Evolutionary conservation across 2,888 invertebrate species (phyloP).

Genomic region (Agrypnus murinus): DNA sequence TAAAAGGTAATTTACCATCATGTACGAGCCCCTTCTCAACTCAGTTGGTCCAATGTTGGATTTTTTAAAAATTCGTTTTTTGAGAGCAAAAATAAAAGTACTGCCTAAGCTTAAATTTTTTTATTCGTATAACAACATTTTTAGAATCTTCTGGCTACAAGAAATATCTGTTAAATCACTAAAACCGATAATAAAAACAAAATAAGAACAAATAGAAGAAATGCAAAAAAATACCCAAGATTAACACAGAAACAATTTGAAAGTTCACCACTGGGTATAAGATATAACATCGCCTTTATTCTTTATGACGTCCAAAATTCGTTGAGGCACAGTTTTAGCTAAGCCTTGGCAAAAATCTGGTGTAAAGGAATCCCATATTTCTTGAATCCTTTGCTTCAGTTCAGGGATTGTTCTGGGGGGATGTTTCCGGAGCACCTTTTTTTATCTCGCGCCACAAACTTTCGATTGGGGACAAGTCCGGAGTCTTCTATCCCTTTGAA

Average conservation of each 20-base stretch:
- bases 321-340: not conserved
- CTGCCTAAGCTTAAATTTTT: not conserved
- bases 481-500: not conserved
- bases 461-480: not conserved
- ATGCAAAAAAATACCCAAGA: constrained; percentile 6
- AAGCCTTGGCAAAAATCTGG: not conserved
- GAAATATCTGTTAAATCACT: not conserved
- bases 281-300: constrained; percentile 5
- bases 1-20: too few species aligned
- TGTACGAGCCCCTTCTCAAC: constrained; percentile 12
- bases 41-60: not conserved
- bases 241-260: constrained; percentile 1
- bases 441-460: constrained; percentile 9
- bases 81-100: constrained; percentile 7
- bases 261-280: constrained; percentile 10
- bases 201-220: not conserved
- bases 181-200: constrained; percentile 1
- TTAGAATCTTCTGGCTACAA: not conserved
- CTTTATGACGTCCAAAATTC: not conserved
- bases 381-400: constrained; percentile 1
- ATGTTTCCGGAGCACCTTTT: constrained; percentile 1
- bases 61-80: not conserved
- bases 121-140: not conserved
- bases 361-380: constrained; percentile 6
- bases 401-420: not conserved